Conservation (phyloP, 2,113 vertebrate species). For the Murina feae region DNA sequence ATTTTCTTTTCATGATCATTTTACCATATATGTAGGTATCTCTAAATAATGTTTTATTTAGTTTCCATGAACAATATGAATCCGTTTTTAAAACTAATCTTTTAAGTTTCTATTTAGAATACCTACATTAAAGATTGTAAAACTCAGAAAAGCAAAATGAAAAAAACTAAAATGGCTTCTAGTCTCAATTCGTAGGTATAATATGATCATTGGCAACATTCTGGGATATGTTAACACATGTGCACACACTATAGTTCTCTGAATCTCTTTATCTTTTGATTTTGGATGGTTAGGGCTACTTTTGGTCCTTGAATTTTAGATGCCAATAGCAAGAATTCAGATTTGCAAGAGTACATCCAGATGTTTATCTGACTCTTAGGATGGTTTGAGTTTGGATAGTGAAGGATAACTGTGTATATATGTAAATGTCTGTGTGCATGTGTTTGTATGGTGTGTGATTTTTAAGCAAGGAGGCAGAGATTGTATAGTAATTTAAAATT, state of each 20-base stretch:
- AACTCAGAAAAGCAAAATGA: conserved; percentile 26
- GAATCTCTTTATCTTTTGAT: conserved; percentile 16
- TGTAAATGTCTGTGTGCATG: background rate
- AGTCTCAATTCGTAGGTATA: background rate
- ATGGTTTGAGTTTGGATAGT: background rate
- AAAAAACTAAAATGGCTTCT: background rate
- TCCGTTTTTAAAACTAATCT: conserved; percentile 13
- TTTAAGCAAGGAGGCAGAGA: conserved; percentile 20
- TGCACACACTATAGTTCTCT: background rate
- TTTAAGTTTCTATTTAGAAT: conserved; percentile 26
- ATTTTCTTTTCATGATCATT: conserved; percentile 12
- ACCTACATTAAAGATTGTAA: background rate
- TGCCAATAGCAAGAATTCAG: conserved; percentile 19
- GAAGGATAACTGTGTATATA: background rate
- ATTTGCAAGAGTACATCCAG: conserved; percentile 6
- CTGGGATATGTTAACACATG: background rate
- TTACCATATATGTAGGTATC: background rate
- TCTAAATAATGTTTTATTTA: conserved; percentile 10
- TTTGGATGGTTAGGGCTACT: background rate
- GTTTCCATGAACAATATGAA: background rate
- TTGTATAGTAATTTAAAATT: background rate
- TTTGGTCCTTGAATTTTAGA: conserved; percentile 23
- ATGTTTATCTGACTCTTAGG: background rate
- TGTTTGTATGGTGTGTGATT: background rate
- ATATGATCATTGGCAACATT: background rate